These are phyloP conservation scores for Mormyrops attenuatus DNA, from an alignment of 2,797 vertebrate species.

Conservation along the genomic window DNA sequence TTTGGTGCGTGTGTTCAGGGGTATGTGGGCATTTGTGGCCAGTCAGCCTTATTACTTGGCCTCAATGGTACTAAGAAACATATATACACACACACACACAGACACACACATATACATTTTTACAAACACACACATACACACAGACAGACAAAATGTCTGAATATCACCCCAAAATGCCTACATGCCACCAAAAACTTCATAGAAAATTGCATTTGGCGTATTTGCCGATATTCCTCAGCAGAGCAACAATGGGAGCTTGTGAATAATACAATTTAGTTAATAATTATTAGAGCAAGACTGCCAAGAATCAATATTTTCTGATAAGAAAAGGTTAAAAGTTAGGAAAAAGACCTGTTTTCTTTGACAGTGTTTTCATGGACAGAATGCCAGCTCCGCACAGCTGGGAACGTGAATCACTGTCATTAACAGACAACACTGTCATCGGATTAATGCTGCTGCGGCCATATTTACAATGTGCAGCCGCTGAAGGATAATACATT, in stretches of 20 bases:
- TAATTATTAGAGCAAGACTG: background rate
- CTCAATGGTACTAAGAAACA: background rate
- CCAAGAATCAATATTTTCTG: background rate
- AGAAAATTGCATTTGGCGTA: background rate
- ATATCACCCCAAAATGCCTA: background rate
- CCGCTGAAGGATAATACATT: background rate
- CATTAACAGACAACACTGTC: background rate
- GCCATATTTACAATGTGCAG: background rate
- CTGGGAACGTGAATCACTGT: constrained; percentile 6
- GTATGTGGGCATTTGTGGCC: background rate
- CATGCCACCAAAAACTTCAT: background rate
- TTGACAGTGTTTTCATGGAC: background rate
- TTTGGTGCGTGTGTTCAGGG: background rate
- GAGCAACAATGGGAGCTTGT: background rate
- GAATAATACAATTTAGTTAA: background rate
- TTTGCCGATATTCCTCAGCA: background rate
- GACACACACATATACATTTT: no score
- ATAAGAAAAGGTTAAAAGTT: background rate
- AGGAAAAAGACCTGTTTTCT: background rate
- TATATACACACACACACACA: background rate
- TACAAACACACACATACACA: no score
- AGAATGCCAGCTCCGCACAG: background rate
- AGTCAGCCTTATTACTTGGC: background rate
- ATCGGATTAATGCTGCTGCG: background rate
- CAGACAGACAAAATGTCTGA: background rate